Conservation (phyloP, 2,113 vertebrate species). For the Tragelaphus imberbis region DNA sequence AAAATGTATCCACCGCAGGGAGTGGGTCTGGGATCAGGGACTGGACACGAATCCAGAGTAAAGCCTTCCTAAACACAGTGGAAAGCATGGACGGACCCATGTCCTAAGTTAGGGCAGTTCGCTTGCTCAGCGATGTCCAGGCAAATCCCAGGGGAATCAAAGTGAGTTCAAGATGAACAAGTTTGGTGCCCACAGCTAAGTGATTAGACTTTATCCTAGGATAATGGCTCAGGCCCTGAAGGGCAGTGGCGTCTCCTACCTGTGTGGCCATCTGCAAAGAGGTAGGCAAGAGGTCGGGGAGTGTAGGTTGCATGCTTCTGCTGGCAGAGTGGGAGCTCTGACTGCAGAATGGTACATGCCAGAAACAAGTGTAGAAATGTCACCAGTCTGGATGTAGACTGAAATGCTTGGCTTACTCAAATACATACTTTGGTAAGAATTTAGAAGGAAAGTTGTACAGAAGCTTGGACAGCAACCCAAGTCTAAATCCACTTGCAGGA, state of each 20-base stretch:
- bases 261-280: neutral
- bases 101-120: neutral
- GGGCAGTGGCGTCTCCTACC: neutral
- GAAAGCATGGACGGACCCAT: rapidly evolving
- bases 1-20: neutral
- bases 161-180: neutral
- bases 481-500: slow-evolving; percentile 14
- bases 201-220: neutral
- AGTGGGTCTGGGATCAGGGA: neutral
- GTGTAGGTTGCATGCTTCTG: neutral
- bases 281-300: neutral
- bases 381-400: neutral
- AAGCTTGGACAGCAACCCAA: slow-evolving; percentile 37
- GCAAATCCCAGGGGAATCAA: neutral
- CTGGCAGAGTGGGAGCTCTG: neutral
- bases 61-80: neutral
- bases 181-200: neutral
- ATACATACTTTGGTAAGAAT: neutral
- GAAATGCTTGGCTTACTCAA: neutral
- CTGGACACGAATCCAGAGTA: neutral
- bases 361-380: neutral
- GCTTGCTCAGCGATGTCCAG: neutral
- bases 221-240: neutral
- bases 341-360: neutral
- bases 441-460: neutral